Base-by-base conservation (phyloP, 2,797 vertebrate genomes). In the Pseudocheirus occidentalis region DNA sequence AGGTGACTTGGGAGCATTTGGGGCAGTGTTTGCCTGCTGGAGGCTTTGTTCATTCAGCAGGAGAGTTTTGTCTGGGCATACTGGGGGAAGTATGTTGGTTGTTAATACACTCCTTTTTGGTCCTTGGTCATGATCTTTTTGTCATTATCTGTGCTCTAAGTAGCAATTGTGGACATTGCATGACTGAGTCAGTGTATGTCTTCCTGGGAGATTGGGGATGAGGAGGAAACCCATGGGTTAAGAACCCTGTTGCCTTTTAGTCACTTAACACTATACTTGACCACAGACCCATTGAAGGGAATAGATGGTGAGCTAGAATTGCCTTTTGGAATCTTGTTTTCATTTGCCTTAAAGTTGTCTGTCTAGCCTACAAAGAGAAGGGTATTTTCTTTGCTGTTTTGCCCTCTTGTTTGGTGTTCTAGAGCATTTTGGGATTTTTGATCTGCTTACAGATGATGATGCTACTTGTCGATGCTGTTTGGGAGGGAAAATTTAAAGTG, bases 1-100 rank as follows among this genome's bases (percentile, higher is more conserved):
- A 97, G 96, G 98, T 57, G 97, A 97, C 93, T 95, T 91, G 18
- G 55, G 96, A 97, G 91, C 95, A 90, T 93, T 97, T 96, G 96
- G 95, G 24, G 12, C 54, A 91, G 2, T 91, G 12, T 95, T 92
- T 90, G 94, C 5, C 56, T 57, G 40, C 34, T 73, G 62, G 62
- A 73, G 73, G 21, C 16, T 10, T 46, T 50, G 21, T 27, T 21
- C 34, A 40, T 27, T 50, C 7, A 27, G 40, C 40, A 46, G 73
- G 40, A 50, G n/a, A 24, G 40, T 46, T 27, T 87, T 81, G 66
- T 40, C 18, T 81, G 90, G n/a, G 55, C 66, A 46, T 21, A 28
- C 57, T 56, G 66, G 58, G 81, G 55, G 54, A 50, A 62, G 62
- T 1, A 52, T 97, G 62, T 81, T 93, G 96, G 95, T 92, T 40